A percentile compares a stretch with the other conserved stretches of the same genome.
These are phyloP conservation scores for Haliaeetus leucogaster DNA, from an alignment of 2,113 vertebrate genomes.

Conservation along the genomic window DNA sequence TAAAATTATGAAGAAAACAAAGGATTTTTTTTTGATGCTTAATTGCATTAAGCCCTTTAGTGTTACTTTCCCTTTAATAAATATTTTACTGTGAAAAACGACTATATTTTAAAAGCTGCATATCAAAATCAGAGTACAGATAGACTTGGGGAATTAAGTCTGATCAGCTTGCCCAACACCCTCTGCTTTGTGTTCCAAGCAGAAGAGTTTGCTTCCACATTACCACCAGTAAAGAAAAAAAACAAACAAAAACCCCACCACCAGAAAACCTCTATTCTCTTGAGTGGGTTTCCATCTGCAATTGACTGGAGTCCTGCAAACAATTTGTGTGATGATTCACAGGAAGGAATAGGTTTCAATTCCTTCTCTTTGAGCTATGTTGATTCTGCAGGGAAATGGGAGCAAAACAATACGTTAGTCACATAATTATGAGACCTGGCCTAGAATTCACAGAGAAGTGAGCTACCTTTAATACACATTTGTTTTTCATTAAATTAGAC, in stretches of 20 bases:
- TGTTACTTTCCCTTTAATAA: too few relatives aligned
- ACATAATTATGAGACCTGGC: neutral
- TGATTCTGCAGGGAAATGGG: neutral
- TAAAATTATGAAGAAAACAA: neutral
- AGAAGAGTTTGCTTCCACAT: neutral
- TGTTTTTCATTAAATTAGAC: neutral
- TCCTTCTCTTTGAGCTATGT: neutral
- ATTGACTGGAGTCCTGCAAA: neutral
- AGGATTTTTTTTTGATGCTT: neutral
- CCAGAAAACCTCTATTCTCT: neutral
- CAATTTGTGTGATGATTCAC: constrained; percentile 11
- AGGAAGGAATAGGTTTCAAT: constrained; percentile 34
- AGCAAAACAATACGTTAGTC: neutral
- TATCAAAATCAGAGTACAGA: neutral
- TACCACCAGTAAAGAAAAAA: neutral
- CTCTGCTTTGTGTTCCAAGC: neutral
- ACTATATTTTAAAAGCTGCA: neutral
- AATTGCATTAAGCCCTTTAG: neutral
- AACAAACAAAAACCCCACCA: neutral
- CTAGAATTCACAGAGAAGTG: neutral
- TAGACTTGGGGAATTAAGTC: neutral
- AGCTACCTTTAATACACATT: neutral
- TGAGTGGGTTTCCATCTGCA: neutral
- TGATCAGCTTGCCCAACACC: neutral
- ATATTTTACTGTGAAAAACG: neutral